Conservation (phyloP, 2,888 invertebrate species). For the Habroteleia sp. region DNA sequence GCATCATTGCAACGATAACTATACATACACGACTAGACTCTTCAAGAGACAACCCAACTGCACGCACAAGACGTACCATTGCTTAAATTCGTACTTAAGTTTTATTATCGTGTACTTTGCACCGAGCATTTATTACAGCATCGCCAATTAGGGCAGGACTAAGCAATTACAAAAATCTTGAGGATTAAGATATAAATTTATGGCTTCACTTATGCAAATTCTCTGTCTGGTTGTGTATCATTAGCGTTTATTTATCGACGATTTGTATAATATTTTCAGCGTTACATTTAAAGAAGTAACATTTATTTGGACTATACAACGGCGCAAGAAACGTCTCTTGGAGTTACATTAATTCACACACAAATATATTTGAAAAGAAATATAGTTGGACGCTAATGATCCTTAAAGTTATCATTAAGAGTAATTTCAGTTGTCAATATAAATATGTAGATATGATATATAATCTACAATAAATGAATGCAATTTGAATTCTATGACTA, state of each 20-base stretch:
- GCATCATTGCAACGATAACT: constrained; percentile 7
- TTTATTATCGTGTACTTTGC: constrained; percentile 24
- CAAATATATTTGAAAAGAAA: too few species aligned
- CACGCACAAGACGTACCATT: constrained; percentile 14
- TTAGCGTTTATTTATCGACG: constrained; percentile 28
- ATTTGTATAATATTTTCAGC: too few species aligned
- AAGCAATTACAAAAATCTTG: constrained; percentile 28
- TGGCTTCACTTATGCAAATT: constrained; percentile 25
- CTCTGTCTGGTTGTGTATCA: background rate
- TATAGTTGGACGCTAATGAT: too few species aligned
- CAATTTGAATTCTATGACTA: too few species aligned
- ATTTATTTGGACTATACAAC: too few species aligned
- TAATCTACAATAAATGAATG: too few species aligned
- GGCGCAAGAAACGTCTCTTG: too few species aligned
- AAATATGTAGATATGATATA: too few species aligned
- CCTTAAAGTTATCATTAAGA: too few species aligned
- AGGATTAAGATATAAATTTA: constrained; percentile 41
- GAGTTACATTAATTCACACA: too few species aligned
- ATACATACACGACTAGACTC: constrained; percentile 14
- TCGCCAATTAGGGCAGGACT: constrained; percentile 28
- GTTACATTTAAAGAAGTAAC: too few species aligned
- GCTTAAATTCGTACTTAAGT: constrained; percentile 29
- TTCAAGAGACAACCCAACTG: constrained; percentile 13
- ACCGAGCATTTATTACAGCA: constrained; percentile 14
- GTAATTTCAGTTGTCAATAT: too few species aligned